Evolutionary conservation across 2,113 vertebrate species (phyloP), one percentile per base, ranked within the genome.

Genomic region (Colistium nudipinnis): DNA sequence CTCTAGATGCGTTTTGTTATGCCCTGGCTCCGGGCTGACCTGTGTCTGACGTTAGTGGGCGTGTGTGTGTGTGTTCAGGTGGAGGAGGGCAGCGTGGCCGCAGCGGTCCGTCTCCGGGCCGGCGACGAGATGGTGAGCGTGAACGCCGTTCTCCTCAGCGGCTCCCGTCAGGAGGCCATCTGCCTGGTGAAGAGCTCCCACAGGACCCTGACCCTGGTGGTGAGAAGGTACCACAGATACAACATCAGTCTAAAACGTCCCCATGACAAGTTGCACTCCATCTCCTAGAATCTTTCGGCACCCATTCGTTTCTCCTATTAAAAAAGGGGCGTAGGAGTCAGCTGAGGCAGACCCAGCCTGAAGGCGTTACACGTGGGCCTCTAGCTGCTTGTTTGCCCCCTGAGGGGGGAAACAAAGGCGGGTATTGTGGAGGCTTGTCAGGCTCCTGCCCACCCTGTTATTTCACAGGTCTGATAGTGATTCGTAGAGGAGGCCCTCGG

Each of bases 151-250:
- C 82, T 78, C 4, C 94, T 98, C 53, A 93, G 93, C 0, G 96
- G 96, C 3, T 98, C 95, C 71, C 91, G 95, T 16, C 94, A 95
- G 90, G 95, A 98, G 77, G 96, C 95, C 0, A 95, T 98, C 77
- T 93, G 93, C 60, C 90, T 97, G 85, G 95, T 98, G 60, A 98
- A 97, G 80, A 93, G 95, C 9, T 95, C 96, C 2, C 93, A 95
- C 49, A 93, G 91, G 86, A 94, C 90, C 0, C 83, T 98, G 71
- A 92, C 91, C 64, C 91, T 98, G 76, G 89, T 94, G n/a, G 92
- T 98, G 0, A 94, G 92, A 84, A 95, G 96, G 97, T 98, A 86
- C 60, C 5, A 0, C 14, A n/a, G 4, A 16, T 68, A 20, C 1
- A 44, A 20, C 10, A 3, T 2, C 4, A 10, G 43, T 19, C 4